phyloP scores from a whole-genome alignment of 2,797 vertebrate genomes.

The Ctenopoma kingsleyae region DNA sequence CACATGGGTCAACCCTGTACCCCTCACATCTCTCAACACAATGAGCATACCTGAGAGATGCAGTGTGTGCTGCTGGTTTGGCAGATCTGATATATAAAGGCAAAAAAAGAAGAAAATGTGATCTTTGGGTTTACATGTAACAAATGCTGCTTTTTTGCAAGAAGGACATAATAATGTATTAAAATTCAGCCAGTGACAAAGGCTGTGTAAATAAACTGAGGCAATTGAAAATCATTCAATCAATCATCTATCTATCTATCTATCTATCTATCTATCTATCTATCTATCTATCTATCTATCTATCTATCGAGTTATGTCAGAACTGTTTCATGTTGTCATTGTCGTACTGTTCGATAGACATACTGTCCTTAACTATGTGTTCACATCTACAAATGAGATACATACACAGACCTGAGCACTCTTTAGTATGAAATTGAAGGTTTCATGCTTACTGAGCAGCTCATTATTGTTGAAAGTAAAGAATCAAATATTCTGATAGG shows the following conservation, averaged over 20 bases:
- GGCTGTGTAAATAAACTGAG: constrained; percentile 6
- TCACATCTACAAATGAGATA: too few species aligned
- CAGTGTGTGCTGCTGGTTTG: constrained; percentile 47
- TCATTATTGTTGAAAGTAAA: neutral
- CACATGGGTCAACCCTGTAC: constrained; percentile 74
- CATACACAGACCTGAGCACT: too few species aligned
- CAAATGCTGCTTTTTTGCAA: constrained; percentile 14
- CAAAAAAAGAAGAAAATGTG: constrained; percentile 29
- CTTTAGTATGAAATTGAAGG: neutral
- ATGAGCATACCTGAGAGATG: constrained; percentile 76
- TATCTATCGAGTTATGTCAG: too few species aligned
- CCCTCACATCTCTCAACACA: constrained; percentile 76
- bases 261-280: too few species aligned
- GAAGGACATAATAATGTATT: constrained; percentile 1
- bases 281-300: too few species aligned
- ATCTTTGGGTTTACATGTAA: constrained; percentile 19
- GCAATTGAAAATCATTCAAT: too few species aligned
- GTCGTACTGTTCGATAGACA: too few species aligned
- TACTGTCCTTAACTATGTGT: too few species aligned
- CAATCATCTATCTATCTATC: neutral
- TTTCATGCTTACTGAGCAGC: neutral
- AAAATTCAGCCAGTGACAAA: constrained; percentile 19
- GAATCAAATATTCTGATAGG: neutral
- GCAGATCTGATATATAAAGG: constrained; percentile 52
- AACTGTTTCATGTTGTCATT: too few species aligned